Evolutionary conservation across 92 coral and sea anemone species (phyloP).

Genomic region (Palythoa heliodiscus): DNA sequence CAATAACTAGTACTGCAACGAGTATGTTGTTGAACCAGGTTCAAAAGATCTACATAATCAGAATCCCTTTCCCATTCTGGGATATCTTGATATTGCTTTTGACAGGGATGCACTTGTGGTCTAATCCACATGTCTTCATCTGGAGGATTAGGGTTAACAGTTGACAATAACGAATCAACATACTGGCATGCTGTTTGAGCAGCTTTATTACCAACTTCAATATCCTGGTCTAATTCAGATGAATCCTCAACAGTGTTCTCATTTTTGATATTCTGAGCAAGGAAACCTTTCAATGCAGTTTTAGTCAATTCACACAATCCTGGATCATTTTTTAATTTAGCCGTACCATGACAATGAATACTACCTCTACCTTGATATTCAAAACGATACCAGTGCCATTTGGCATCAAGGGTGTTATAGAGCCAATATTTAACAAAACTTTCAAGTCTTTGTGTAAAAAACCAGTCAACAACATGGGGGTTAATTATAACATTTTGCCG

Average conservation of each 20-base stretch:
- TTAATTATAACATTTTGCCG: constrained; percentile 49
- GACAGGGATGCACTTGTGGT: not conserved
- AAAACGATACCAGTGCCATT: constrained; percentile 85
- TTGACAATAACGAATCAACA: not conserved
- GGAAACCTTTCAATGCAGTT: no score
- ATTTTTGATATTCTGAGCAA: no score
- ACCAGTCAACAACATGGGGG: constrained; percentile 61
- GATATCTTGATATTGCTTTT: constrained; percentile 62
- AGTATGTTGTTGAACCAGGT: constrained; percentile 81
- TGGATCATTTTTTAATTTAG: constrained; percentile 65
- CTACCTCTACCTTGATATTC: constrained; percentile 85
- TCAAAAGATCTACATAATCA: constrained; percentile 67
- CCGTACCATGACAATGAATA: constrained; percentile 77
- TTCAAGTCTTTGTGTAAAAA: constrained; percentile 80
- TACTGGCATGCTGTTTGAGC: no score
- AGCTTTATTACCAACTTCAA: no score
- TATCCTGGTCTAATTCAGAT: no score
- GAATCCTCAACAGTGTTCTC: no score
- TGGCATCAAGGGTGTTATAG: constrained; percentile 73
- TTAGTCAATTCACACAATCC: no score
- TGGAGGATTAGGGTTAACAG: no score
- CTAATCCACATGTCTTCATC: no score
- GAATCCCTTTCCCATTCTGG: constrained; percentile 64
- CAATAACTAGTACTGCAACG: constrained; percentile 79
- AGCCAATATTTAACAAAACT: constrained; percentile 80